A percentile compares a stretch with the other conserved stretches of the same genome.
phyloP scores from a whole-genome alignment of 2,888 invertebrate species.

The Ochlodes sylvanus region DNA sequence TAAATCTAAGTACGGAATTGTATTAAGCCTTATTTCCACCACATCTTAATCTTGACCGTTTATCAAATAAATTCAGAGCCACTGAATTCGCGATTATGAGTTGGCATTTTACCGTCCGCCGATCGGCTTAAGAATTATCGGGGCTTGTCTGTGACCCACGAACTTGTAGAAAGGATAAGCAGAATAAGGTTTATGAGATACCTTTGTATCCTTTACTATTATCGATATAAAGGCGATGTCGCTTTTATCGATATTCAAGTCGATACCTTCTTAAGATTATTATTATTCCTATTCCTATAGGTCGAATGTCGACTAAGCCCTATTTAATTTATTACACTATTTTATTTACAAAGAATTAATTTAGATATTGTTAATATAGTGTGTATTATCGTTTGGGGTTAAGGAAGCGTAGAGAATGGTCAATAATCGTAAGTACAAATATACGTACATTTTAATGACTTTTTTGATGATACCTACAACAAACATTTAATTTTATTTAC shows the following conservation, averaged over 20 bases:
- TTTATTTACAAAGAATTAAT: no score
- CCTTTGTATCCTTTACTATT: constrained; percentile 29
- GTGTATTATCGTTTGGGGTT: no score
- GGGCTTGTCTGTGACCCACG: constrained; percentile 50
- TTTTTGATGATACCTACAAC: no score
- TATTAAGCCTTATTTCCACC: constrained; percentile 58
- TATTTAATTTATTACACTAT: no score
- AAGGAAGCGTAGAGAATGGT: no score
- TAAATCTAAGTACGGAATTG: no score
- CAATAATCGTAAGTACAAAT: no score
- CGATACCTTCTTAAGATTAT: neutral
- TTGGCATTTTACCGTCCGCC: constrained; percentile 63
- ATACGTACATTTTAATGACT: no score
- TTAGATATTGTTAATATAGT: no score
- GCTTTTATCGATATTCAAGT: neutral
- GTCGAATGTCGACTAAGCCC: no score
- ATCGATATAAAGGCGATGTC: neutral
- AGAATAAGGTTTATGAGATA: constrained; percentile 49
- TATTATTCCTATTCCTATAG: no score
- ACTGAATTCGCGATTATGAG: constrained; percentile 67
- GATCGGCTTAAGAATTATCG: constrained; percentile 61
- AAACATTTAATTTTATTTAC: no score
- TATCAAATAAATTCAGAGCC: constrained; percentile 80
- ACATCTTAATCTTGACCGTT: constrained; percentile 73
- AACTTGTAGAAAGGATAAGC: constrained; percentile 16